These are phyloP conservation scores for Antechinus flavipes DNA, from an alignment of 2,113 vertebrate species.

Conservation along the genomic window DNA sequence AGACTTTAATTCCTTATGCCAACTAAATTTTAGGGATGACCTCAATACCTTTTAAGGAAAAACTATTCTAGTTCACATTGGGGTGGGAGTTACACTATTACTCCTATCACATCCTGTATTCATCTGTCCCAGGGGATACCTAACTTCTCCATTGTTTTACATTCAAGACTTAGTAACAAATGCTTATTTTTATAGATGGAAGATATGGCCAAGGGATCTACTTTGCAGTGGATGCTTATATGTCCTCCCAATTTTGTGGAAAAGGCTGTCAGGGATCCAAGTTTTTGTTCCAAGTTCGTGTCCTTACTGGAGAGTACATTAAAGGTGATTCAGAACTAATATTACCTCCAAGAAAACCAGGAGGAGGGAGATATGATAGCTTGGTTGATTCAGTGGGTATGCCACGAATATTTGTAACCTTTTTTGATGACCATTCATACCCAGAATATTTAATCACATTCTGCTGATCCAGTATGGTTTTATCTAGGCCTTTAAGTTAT, in stretches of 20 bases:
- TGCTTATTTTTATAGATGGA: background rate
- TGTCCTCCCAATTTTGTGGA: background rate
- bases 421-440: slow-evolving; percentile 43
- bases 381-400: background rate
- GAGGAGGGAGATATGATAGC: background rate
- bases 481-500: background rate
- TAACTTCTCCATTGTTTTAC: background rate
- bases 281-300: background rate
- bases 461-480: background rate
- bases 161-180: background rate
- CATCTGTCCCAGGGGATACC: background rate
- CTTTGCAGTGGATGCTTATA: background rate
- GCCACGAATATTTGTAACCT: slow-evolving; percentile 19
- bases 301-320: background rate
- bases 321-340: background rate
- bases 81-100: background rate
- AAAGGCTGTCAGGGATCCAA: background rate
- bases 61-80: too few relatives aligned
- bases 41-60: background rate
- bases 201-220: slow-evolving; percentile 39
- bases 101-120: background rate
- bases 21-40: background rate
- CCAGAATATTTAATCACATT: slow-evolving; percentile 53
- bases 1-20: background rate
- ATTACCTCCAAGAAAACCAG: slow-evolving; percentile 9